phyloP scores from a whole-genome alignment of 2,888 invertebrate genomes.

The Nowickia ferox region DNA sequence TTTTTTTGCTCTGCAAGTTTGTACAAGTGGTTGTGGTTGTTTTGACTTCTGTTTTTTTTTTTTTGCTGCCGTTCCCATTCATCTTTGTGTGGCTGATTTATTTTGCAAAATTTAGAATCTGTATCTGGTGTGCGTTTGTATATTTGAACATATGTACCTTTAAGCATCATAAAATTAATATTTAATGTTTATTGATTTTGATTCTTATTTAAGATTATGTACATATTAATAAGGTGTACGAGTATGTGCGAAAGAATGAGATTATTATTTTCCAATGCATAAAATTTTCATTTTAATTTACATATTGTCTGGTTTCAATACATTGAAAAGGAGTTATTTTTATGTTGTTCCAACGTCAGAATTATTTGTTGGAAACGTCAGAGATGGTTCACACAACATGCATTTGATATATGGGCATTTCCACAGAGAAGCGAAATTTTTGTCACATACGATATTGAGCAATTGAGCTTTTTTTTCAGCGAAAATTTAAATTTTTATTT shows the following conservation, averaged over 20 bases:
- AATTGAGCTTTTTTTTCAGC: too few relatives aligned
- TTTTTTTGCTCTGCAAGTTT: not conserved
- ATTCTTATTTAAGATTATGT: slow-evolving; percentile 22
- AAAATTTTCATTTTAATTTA: slow-evolving; percentile 59
- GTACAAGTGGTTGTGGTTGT: slow-evolving; percentile 42
- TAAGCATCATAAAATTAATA: slow-evolving; percentile 63
- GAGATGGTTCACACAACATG: too few relatives aligned
- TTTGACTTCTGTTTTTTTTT: slow-evolving; percentile 38
- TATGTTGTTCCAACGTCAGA: slow-evolving; percentile 25
- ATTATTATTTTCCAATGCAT: not conserved
- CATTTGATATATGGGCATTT: too few relatives aligned
- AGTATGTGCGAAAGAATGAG: not conserved
- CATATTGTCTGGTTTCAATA: slow-evolving; percentile 65
- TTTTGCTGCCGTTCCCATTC: slow-evolving; percentile 7
- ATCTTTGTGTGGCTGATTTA: slow-evolving; percentile 14
- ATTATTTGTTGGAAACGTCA: too few relatives aligned
- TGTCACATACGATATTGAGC: too few relatives aligned
- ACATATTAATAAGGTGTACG: slow-evolving; percentile 9
- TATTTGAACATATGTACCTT: slow-evolving; percentile 31
- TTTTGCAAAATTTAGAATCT: not conserved
- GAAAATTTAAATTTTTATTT: too few relatives aligned
- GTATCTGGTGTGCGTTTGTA: not conserved
- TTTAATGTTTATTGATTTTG: slow-evolving; percentile 69
- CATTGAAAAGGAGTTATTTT: slow-evolving; percentile 57
- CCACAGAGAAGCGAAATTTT: too few relatives aligned